Base-by-base conservation (phyloP, 2,888 invertebrate genomes). In the Lasius platythorax region DNA sequence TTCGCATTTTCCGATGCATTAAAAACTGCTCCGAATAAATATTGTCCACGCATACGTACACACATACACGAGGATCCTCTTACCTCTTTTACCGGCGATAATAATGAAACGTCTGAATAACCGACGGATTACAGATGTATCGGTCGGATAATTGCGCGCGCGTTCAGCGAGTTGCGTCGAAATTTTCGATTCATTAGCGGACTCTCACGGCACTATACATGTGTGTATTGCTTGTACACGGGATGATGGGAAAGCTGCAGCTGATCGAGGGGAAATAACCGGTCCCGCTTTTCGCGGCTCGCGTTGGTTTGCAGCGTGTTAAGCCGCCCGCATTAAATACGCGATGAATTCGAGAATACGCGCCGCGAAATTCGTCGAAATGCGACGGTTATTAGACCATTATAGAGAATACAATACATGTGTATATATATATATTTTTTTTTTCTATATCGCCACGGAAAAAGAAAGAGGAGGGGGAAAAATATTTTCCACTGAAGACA, bases 241-340 rank as follows among this genome's bases (percentile, higher is more conserved):
- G 4, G 15, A 12, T 11, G 79, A 33, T 81, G 79, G 73, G 79
- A 81, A 81, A 81, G 33, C 73, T 81, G 73, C 79, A 81, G 73
- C 79, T 81, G 79, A 81, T 81, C 46, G 79, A 73, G 61, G 43
- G 72, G 73, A 81, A 81, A 63, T 61, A 81, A 73, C n/a, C 73
- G 72, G 61, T 46, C 56, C 43, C 73, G 79, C 79, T 81, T 81
- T 81, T 73, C 79, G 79, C 28, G 58, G 68, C 58, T 68, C n/a
- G 30, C 61, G 46, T 72, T 43, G 61, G 50, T 81, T 58, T 73
- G 50, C 46, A 23, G 12, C 61, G 61, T 46, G 46, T 72, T 81
- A 81, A 63, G 72, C 79, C 72, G 37, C 50, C 37, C 79, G 73
- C 73, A 63, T 73, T 81, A 81, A 79, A 79, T 70, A 70, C 37